These are phyloP conservation scores for Alfaro cultratus DNA, from an alignment of 2,797 vertebrate species.

Conservation along the genomic window DNA sequence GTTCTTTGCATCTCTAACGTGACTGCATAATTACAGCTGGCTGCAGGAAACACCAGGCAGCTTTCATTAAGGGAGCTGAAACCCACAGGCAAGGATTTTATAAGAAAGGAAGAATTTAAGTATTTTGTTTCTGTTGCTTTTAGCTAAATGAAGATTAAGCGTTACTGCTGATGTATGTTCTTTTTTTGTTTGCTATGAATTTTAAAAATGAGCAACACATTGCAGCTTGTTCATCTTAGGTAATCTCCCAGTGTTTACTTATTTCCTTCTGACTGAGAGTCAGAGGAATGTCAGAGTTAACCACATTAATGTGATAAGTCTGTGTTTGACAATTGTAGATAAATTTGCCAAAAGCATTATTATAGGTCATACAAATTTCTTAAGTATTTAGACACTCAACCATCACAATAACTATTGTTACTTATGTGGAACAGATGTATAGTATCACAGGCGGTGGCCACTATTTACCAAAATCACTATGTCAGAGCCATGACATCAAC, in stretches of 20 bases:
- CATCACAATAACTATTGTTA: constrained; percentile 33
- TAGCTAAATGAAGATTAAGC: constrained; percentile 5
- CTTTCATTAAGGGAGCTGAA: constrained; percentile 49
- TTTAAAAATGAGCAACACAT: constrained; percentile 13
- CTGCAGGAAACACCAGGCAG: constrained; percentile 46
- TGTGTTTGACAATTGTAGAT: constrained; percentile 35
- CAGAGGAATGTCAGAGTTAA: constrained; percentile 20
- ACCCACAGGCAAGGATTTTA: constrained; percentile 34
- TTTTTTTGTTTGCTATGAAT: constrained; percentile 3
- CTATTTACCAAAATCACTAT: constrained; percentile 46
- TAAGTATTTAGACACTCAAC: constrained; percentile 20
- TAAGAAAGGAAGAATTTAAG: constrained; percentile 17
- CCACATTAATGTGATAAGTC: constrained; percentile 22
- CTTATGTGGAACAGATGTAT: constrained; percentile 55
- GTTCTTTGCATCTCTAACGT: constrained; percentile 35
- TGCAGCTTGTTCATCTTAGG: constrained; percentile 18
- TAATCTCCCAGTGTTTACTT: constrained; percentile 3
- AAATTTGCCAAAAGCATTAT: constrained; percentile 33
- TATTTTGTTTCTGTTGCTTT: constrained; percentile 28
- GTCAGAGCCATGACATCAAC: constrained; percentile 69
- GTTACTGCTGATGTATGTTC: constrained; percentile 15
- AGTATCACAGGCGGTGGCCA: constrained; percentile 37
- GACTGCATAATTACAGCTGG: constrained; percentile 52
- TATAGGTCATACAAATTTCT: constrained; percentile 24
- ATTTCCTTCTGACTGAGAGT: constrained; percentile 16